Base-by-base conservation (phyloP, 2,888 invertebrate genomes). In the Cephus pygmeus region DNA sequence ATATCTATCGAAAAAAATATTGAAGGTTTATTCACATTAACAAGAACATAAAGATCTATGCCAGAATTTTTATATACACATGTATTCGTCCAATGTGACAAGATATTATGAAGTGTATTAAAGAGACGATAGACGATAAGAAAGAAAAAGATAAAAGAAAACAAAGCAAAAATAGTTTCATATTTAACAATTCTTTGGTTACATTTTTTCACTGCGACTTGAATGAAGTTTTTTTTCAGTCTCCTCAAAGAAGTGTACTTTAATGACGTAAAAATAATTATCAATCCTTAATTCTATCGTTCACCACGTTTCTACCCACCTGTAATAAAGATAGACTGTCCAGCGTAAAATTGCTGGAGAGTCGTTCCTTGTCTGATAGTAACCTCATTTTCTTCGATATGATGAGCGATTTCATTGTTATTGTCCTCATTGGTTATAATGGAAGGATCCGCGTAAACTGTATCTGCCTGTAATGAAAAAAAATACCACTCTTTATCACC, bases 281-380 rank as follows among this genome's bases (percentile, higher is more conserved):
- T 75, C 11, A 36, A 75, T 75, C 15, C 12, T 35, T 12, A 35
- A 33, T 15, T 23, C 34, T 30, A 76, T 76, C 69, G 11, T 12
- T 31, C 40, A 40, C 1, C 34, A 4, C 23, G 31, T 36, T 15
- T 30, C 12, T 73, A 68, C 56, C 23, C 81, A 90, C 90, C 90
- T 84, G 90, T 90, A 77, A 90, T 85, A 69, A 90, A 87, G 73
- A 90, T 81, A 74, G 82, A 86, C 79, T 90, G 88, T n/a, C 84
- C 87, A 4, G 88, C 84, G 73, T 90, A 90, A 84, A 90, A 90
- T n/a, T 86, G 83, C 73, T 90, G 89, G 23, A 90, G 85, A 11
- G 91, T 87, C 35, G 92, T 92, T 81, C 85, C 84, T 30, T 83
- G 79, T 33, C 80, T 82, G 75, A 82, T 82, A n/a, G 80, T 79